Conservation (phyloP, 1,140 invertebrate species). For the Tetramorium parvispinum region DNA sequence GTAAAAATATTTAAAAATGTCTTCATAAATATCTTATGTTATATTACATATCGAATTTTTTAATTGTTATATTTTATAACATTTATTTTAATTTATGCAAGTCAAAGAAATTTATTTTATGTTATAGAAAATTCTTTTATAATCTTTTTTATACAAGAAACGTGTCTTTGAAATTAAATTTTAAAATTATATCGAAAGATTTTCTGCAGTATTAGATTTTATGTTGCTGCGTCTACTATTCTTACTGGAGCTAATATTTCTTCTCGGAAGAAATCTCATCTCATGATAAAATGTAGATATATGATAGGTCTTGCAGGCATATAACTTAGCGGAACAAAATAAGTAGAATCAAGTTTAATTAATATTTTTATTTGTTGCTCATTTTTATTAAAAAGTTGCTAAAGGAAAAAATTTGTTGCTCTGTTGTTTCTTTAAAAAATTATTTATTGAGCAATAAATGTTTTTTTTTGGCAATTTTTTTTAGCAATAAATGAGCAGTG, state of each 20-base stretch:
- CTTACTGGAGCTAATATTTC: neutral
- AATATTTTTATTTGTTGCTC: too few species aligned
- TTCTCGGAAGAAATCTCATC: constrained; percentile 19
- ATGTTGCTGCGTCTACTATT: neutral
- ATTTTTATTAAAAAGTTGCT: too few species aligned
- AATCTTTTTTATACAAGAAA: neutral
- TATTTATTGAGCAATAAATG: too few species aligned
- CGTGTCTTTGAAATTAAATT: neutral
- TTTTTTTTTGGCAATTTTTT: too few species aligned
- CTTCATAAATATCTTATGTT: neutral
- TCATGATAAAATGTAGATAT: neutral
- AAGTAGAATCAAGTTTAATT: too few species aligned
- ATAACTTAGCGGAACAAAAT: too few species aligned
- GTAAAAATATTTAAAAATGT: neutral
- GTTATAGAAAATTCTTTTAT: neutral
- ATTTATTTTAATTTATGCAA: too few species aligned
- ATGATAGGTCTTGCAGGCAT: neutral
- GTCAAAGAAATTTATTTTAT: neutral
- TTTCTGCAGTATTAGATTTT: constrained; percentile 20
- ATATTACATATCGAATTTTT: neutral
- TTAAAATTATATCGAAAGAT: neutral
- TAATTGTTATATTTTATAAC: neutral
- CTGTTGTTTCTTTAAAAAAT: too few species aligned
- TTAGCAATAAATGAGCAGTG: too few species aligned
- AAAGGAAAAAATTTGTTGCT: too few species aligned